Conservation (phyloP, 35 echinoderm and acorn worm species). For the Lytechinus pictus region DNA sequence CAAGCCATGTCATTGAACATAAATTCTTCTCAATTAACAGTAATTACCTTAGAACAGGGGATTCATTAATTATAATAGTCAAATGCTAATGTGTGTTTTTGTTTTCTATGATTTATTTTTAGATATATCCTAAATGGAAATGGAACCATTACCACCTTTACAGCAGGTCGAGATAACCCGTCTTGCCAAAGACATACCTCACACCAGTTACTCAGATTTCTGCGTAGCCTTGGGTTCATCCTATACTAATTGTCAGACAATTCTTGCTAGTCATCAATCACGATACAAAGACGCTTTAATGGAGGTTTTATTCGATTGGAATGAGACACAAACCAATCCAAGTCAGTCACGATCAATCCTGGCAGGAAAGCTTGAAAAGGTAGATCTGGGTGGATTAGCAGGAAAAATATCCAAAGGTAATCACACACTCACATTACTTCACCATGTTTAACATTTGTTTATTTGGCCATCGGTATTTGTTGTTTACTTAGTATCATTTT, state of each 20-base stretch:
- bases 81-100: too few species aligned
- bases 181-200: background rate
- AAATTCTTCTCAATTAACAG: too few species aligned
- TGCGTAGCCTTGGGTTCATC: background rate
- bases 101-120: too few species aligned
- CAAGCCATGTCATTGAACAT: too few species aligned
- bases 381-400: background rate
- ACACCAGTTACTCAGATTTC: background rate
- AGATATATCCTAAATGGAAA: background rate
- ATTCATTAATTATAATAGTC: too few species aligned
- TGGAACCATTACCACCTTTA: background rate
- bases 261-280: background rate
- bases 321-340: background rate
- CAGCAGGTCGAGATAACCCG: background rate
- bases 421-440: too few species aligned
- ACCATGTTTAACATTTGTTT: too few species aligned
- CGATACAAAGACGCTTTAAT: background rate
- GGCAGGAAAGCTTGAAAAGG: background rate
- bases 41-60: too few species aligned
- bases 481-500: too few species aligned
- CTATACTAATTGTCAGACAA: background rate
- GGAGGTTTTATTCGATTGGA: background rate
- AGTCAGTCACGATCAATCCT: background rate
- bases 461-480: too few species aligned
- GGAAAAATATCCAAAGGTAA: background rate